Base-by-base conservation (phyloP, 2,113 vertebrate genomes). In the Manacus vitellinus region DNA sequence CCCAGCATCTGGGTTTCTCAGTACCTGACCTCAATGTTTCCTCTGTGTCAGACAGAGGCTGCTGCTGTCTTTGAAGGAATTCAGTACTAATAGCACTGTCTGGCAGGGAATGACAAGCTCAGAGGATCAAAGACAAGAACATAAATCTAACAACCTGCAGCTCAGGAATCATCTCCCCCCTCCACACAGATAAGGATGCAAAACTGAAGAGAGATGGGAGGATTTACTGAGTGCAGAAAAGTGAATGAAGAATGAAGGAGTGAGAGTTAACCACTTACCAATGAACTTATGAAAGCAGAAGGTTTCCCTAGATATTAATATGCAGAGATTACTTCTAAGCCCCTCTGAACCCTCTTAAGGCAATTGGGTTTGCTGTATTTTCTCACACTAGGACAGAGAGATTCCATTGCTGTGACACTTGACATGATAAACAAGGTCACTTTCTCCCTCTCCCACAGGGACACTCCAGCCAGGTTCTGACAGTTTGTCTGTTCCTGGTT, bases 71-170 rank as follows among this genome's bases (percentile, higher is more conserved):
- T 72, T 92, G 74, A 85, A 92, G 85, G 79, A 67, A 79, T 76
- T 85, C 78, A 31, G 71, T 9, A 73, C 82, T 82, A 94, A 92
- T 68, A 75, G 44, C 85, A 56, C 56, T 18, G 61, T 88, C 74
- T 95, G 66, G 20, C 78, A 70, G 71, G 52, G 24, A 95, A 27
- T 90, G 74, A 88, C 90, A 90, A 86, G 54, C 94, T 76, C 81
- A 39, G 41, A 89, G 56, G 25, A 94, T 82, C 81, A 88, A 95
- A 85, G 88, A 62, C 66, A 76, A 41, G 71, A 92, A 68, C 74
- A 92, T 61, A 93, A 93, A 95, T 88, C 85, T 93, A 78, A 78
- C 70, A 92, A 49, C 19, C 41, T 89, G 39, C 62, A 82, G 18
- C 61, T 83, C 58, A 65, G 77, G 14, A 89, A 23, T 21, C 47